Base-by-base conservation (phyloP, 37 sponge, comb jelly and placozoan species). In the Chondrosia reniformis region DNA sequence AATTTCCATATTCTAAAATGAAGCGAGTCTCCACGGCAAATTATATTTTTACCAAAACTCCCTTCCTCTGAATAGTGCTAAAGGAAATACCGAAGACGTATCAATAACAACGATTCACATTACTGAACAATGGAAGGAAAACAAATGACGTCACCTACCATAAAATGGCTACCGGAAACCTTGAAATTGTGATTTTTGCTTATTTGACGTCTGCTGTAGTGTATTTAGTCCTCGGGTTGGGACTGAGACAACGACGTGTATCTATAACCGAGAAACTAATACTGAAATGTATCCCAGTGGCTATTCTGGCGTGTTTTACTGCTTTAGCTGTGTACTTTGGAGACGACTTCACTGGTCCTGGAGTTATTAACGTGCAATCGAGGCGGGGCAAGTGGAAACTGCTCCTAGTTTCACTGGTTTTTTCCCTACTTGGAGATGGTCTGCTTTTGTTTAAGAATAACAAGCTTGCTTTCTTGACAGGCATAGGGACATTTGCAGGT, bases 261-360 rank as follows among this genome's bases (percentile, higher is more conserved):
- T 25, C 38, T 40, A 34, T 69, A 17, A 25, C 43, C 22, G 44
- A 39, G 43, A 38, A 10, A 40, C 21, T 69, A 0, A 25, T 69
- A 2, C 72, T 69, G 1, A 69, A 69, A 25, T 69, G 72, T 40
- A 21, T 40, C n/a, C 72, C 72, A 0, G 72, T 69, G 2, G 24
- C 42, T 39, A 1, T 69, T 2, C 10, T 69, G 72, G n/a, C 41
- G 42, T 0, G 8, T 25, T 34, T 22, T 25, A 36, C 61, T 25
- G 61, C 22, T 59, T 59, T 25, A 30, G 28, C 17, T 19, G 61
- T 59, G 9, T n/a, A n/a, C n/a, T 59, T 59, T 19, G 61, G 61
- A 59, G 61, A 6, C 7, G 28, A 30, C 8, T 30, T 30, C 7
- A 6, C 61, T 59, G 17, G 17, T 19, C 9, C 7, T 19, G 6